A percentile compares a stretch with the other conserved stretches of the same genome.
Conservation (phyloP, 2,888 invertebrate genomes). For the Sinohyriopsis cumingii region DNA sequence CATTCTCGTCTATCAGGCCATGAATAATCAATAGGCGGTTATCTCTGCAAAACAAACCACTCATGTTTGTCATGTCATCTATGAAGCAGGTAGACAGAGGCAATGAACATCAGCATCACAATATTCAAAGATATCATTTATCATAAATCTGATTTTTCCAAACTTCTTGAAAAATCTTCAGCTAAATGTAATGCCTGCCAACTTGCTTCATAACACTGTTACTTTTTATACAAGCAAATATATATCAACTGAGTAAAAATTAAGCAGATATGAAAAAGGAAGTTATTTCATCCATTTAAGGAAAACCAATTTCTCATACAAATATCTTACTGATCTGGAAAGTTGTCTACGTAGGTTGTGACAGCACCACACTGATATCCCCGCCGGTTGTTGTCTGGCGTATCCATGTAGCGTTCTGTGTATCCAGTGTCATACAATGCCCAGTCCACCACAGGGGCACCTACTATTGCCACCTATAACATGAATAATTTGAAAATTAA, state of each 20-base stretch:
- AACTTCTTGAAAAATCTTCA: too few relatives aligned
- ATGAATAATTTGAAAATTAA: too few relatives aligned
- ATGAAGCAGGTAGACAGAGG: not conserved
- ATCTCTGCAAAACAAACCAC: slow-evolving; percentile 63
- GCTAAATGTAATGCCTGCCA: too few relatives aligned
- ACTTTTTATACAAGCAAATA: too few relatives aligned
- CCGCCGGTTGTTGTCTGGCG: slow-evolving; percentile 82
- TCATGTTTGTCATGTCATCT: not conserved
- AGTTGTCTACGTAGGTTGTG: slow-evolving; percentile 86
- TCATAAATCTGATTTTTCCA: too few relatives aligned
- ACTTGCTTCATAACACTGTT: too few relatives aligned
- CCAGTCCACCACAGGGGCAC: slow-evolving; percentile 98
- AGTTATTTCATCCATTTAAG: not conserved
- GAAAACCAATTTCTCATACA: too few relatives aligned
- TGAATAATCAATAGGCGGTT: slow-evolving; percentile 92
- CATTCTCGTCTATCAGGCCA: slow-evolving; percentile 98
- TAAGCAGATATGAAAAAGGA: too few relatives aligned
- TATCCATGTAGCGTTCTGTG: slow-evolving; percentile 97
- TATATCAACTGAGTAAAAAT: too few relatives aligned
- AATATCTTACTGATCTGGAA: slow-evolving; percentile 87
- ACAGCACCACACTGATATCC: slow-evolving; percentile 89
- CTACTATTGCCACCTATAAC: slow-evolving; percentile 86
- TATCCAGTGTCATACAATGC: slow-evolving; percentile 98
- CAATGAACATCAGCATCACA: not conserved
- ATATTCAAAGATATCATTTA: too few relatives aligned